Percentiles rank a stretch among this genome's conserved stretches.
Conservation (phyloP, 2,797 vertebrate genomes). For the Sciurus carolinensis region DNA sequence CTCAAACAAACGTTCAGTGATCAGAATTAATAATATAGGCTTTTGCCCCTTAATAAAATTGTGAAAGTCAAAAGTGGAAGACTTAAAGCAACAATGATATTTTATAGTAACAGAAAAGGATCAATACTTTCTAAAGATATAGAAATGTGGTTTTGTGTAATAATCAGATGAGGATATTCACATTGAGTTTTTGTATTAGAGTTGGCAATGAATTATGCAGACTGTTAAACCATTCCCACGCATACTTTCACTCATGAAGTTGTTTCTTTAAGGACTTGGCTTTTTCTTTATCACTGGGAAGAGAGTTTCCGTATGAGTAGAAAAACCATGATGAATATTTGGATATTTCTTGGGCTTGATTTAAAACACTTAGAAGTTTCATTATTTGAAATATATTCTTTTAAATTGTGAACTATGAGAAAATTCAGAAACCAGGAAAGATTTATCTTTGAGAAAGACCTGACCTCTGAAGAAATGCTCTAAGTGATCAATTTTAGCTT, state of each 20-base stretch:
- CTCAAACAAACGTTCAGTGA: slow-evolving; percentile 28
- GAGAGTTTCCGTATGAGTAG: slow-evolving; percentile 34
- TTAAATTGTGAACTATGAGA: not conserved
- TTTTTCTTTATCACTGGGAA: not conserved
- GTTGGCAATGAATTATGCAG: slow-evolving; percentile 12
- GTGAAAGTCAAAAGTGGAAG: slow-evolving; percentile 8
- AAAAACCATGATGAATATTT: not conserved
- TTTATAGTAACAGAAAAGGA: slow-evolving; percentile 10
- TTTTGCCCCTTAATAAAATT: slow-evolving; percentile 66
- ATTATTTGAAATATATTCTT: not conserved
- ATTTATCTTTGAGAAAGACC: not conserved
- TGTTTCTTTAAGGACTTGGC: not conserved
- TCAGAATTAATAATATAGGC: slow-evolving; percentile 13
- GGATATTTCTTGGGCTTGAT: not conserved
- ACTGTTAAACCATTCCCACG: not conserved
- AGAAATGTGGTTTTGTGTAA: slow-evolving; percentile 20
- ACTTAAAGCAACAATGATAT: slow-evolving; percentile 41
- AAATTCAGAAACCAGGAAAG: not conserved
- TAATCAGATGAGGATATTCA: slow-evolving; percentile 2
- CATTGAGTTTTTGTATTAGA: not conserved
- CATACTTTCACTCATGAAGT: not conserved
- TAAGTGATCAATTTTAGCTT: not conserved
- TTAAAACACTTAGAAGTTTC: not conserved
- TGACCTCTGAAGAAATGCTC: not conserved
- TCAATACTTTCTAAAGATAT: slow-evolving; percentile 45